A percentile compares a stretch with the other conserved stretches of the same genome.
Evolutionary conservation across 2,888 invertebrate species (phyloP).

Genomic region (Mimachlamys varia): DNA sequence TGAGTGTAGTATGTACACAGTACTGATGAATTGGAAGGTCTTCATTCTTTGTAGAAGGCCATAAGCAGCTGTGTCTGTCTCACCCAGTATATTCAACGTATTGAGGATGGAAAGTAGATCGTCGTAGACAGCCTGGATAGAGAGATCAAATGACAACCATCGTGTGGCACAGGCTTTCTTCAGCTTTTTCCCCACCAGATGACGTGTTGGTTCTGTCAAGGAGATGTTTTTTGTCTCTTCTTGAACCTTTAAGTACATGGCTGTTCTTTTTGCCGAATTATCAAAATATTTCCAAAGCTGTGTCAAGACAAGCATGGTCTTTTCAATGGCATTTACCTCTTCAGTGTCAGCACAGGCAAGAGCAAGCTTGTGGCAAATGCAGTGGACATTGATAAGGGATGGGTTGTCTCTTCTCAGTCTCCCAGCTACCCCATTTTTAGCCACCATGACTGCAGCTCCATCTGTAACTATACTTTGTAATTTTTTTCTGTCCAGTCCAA

Average conservation of each 20-base stretch:
- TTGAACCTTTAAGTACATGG: slow-evolving; percentile 55
- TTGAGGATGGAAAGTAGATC: slow-evolving; percentile 36
- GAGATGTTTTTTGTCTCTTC: neutral
- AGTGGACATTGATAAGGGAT: slow-evolving; percentile 50
- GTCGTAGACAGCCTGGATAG: slow-evolving; percentile 39
- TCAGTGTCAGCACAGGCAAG: slow-evolving; percentile 52
- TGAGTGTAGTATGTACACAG: no score
- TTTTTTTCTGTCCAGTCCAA: neutral
- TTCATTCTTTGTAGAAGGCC: slow-evolving; percentile 43
- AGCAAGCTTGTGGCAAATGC: slow-evolving; percentile 54
- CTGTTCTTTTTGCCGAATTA: no score
- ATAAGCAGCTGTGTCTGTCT: slow-evolving; percentile 41
- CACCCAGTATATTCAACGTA: slow-evolving; percentile 37
- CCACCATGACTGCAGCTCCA: slow-evolving; percentile 46
- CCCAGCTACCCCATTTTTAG: slow-evolving; percentile 42
- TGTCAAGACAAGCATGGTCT: slow-evolving; percentile 46
- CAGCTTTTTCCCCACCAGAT: slow-evolving; percentile 35
- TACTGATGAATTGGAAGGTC: slow-evolving; percentile 42
- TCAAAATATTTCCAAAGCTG: slow-evolving; percentile 56
- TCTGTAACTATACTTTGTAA: slow-evolving; percentile 38
- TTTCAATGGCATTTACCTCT: slow-evolving; percentile 46
- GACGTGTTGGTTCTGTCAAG: neutral
- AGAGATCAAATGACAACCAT: slow-evolving; percentile 46
- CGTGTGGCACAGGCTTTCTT: slow-evolving; percentile 44
- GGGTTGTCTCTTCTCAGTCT: slow-evolving; percentile 42